phyloP scores from a whole-genome alignment of 1,140 invertebrate species.

The Micrasema minimum region DNA sequence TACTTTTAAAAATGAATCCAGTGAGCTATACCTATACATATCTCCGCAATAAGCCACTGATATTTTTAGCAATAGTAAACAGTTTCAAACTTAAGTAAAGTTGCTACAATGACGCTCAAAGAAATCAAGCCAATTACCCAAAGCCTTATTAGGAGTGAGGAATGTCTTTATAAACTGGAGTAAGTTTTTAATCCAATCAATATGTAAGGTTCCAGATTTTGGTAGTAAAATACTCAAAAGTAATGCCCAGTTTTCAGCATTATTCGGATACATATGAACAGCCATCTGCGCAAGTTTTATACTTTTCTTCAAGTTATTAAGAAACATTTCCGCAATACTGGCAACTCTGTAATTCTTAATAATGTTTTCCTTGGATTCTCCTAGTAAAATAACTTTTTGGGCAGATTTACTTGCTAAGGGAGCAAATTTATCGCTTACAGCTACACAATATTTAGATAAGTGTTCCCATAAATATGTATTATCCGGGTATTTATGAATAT shows the following conservation, averaged over 20 bases:
- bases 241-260: conserved; percentile 43
- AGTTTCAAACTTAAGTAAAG: no score
- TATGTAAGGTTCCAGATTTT: not conserved
- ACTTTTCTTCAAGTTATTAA: conserved; percentile 35
- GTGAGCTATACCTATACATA: no score
- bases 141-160: conserved; percentile 2
- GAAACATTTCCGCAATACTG: conserved; percentile 40
- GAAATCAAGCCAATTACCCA: conserved; percentile 26
- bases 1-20: no score
- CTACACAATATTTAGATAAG: conserved; percentile 39
- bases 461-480: conserved; percentile 40
- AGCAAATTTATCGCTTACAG: not conserved
- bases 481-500: conserved; percentile 34
- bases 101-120: conserved; percentile 23
- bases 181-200: conserved; percentile 8
- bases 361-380: conserved; percentile 12
- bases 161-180: conserved; percentile 17
- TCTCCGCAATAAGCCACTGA: no score
- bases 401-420: conserved; percentile 24
- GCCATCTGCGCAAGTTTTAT: conserved; percentile 45
- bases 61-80: no score
- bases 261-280: conserved; percentile 38
- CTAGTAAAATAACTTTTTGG: conserved; percentile 33
- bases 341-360: conserved; percentile 32
- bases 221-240: conserved; percentile 28